Evolutionary conservation across 2,113 vertebrate species (phyloP), one percentile per base, ranked within the genome.

Genomic region (Leucoraja erinaceus): DNA sequence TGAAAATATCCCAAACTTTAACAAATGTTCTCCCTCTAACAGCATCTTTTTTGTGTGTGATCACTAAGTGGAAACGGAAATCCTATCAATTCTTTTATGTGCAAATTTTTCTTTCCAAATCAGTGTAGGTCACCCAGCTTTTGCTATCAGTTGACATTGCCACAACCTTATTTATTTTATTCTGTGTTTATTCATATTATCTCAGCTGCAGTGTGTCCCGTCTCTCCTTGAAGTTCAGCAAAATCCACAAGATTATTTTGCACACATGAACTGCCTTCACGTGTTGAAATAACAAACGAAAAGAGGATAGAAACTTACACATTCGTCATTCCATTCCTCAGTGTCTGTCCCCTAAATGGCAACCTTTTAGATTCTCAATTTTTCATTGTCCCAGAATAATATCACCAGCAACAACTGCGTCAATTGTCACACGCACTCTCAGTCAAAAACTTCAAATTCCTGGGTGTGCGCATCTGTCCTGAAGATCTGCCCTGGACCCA

Each of bases 241-340:
- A 78, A 81, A 38, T 81, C 59, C 54, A 93, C 25, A 20, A 68
- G n/a, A 38, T 93, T 61, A 33, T 12, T 33, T 31, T 93, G 38
- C 78, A 54, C 38, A 84, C 81, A 59, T 11, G 81, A 59, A 12
- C 81, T 59, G 54, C 74, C 9, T 76, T 61, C 74, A 63, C 78
- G 28, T 31, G 56, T 78, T 66, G 78, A 56, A 81, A 81, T 81
- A 25, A 54, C 11, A 56, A 84, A 54, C 14, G 33, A 47, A 25
- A 25, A 31, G 16, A 93, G 76, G 59, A 93, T 33, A 18, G 76
- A 81, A 81, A 33, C 63, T 93, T 93, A 93, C 92, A 31, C 76
- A 75, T 14, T 47, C 18, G 54, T 78, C 33, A 93, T 77, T 93
- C 10, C 22, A 78, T 78, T 54, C 56, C 61, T 93, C 72, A 76